Evolutionary conservation across 2,113 vertebrate species (phyloP), one percentile per base, ranked within the genome.

Genomic region (Myrmecophaga tridactyla): DNA sequence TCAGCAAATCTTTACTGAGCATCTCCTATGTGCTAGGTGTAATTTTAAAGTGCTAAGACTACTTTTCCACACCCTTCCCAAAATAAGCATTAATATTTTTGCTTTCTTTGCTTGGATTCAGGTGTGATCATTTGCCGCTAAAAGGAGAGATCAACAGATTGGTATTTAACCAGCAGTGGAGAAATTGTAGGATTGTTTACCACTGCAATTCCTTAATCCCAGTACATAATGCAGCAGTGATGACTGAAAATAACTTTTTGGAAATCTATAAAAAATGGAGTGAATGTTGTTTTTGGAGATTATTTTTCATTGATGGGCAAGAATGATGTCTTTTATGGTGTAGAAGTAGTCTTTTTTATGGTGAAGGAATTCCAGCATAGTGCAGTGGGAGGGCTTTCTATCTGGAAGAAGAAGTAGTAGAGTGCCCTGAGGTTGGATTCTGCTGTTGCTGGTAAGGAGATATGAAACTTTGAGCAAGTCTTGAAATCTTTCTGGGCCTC

Each of bases 121-220:
- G n/a, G 4, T n/a, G 11, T 69, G 9, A 14, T 86, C 56, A 81
- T 82, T 94, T 92, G 41, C 20, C 83, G 34, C 21, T 67, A 48
- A 84, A 88, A 86, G 21, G 29, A 83, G 13, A 88, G 36, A 34
- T 36, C 76, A 56, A 80, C 11, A 56, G 20, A 9, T 20, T 92
- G 72, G 34, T 69, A 76, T 73, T 83, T 76, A 83, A 63, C 27
- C 41, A 67, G 14, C 20, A 78, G 21, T 34, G n/a, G 29, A 81
- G 60, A 93, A 84, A 36, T 76, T 88, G 80, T 7, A 46, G 56
- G 86, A 31, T 87, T 72, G 31, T 78, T 94, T 93, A 43, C 39
- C 92, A 7, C 86, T 83, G 15, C 81, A 7, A 67, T 86, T 73
- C 92, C 48, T 78, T 41, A 41, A 58, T 81, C 53, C 58, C 29